phyloP scores from a whole-genome alignment of 2,113 vertebrate genomes.

The Sinocyclocheilus anophthalmus region DNA sequence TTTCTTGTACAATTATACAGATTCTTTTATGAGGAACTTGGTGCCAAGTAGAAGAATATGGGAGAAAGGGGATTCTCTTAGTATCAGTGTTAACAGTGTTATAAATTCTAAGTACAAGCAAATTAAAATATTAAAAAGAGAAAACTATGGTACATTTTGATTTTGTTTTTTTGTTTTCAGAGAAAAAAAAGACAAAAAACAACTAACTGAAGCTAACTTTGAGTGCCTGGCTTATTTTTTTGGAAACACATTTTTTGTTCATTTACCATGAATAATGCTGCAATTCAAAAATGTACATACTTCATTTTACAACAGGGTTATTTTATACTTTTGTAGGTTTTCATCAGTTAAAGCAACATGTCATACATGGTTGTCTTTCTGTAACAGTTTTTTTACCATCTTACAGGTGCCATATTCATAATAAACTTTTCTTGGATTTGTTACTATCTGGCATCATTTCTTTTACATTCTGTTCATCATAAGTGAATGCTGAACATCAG shows the following conservation, averaged over 20 bases:
- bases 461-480: constrained; percentile 89
- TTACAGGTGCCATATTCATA: constrained; percentile 99
- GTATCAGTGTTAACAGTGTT: constrained; percentile 99
- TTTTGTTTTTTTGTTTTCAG: constrained; percentile 78
- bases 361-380: constrained; percentile 96
- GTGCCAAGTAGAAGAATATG: constrained; percentile 96
- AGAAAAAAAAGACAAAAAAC: constrained; percentile 63
- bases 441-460: constrained; percentile 96
- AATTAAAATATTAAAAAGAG: constrained; percentile 98
- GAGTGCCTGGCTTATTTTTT: constrained; percentile 89
- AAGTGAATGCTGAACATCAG: constrained; percentile 73
- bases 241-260: constrained; percentile 79
- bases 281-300: constrained; percentile 98
- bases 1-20: constrained; percentile 99
- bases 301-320: constrained; percentile 98
- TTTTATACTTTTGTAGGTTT: constrained; percentile 98
- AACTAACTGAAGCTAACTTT: constrained; percentile 98
- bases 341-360: constrained; percentile 85
- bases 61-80: constrained; percentile 96
- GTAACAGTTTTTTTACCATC: constrained; percentile 97
- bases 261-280: constrained; percentile 98
- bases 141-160: constrained; percentile 97
- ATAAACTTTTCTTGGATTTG: constrained; percentile 99
- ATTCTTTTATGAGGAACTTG: constrained; percentile 99
- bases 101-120: constrained; percentile 85